Conservation (phyloP, 2,113 vertebrate genomes). For the Leptobrachium leishanense region DNA sequence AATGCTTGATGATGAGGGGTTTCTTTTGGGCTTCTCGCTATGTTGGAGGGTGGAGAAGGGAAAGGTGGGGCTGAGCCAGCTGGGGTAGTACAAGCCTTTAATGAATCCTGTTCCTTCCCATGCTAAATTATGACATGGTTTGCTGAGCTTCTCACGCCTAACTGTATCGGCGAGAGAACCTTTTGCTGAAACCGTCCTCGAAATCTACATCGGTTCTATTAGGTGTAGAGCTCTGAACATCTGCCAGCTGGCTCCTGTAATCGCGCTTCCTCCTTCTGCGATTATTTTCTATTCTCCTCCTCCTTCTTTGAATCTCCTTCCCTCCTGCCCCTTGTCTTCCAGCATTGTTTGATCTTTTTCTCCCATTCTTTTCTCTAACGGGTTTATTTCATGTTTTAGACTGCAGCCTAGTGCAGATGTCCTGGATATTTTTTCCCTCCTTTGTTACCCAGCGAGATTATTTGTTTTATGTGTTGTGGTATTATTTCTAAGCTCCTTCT, state of each 20-base stretch:
- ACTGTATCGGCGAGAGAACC: background rate
- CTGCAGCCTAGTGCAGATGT: background rate
- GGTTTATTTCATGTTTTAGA: background rate
- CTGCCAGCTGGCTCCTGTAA: constrained; percentile 13
- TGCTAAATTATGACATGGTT: background rate
- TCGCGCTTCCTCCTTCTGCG: background rate
- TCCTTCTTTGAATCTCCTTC: background rate
- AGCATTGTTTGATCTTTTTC: constrained; percentile 27
- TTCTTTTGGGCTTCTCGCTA: background rate
- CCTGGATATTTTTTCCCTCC: background rate
- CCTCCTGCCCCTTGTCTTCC: constrained; percentile 30
- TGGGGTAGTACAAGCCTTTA: background rate
- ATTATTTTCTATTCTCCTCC: background rate
- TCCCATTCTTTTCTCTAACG: constrained; percentile 5
- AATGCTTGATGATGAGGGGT: constrained; percentile 11
- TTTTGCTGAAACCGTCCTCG: background rate
- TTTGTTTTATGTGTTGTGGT: background rate
- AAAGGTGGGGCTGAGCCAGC: background rate
- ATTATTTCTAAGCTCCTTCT: background rate
- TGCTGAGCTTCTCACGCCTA: background rate
- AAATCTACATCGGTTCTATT: background rate
- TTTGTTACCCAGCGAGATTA: background rate
- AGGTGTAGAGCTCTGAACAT: background rate
- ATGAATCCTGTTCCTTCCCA: background rate
- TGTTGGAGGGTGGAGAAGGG: background rate